These are phyloP conservation scores for Polypedilum vanderplanki DNA, from an alignment of 1,140 invertebrate species.

Conservation along the genomic window DNA sequence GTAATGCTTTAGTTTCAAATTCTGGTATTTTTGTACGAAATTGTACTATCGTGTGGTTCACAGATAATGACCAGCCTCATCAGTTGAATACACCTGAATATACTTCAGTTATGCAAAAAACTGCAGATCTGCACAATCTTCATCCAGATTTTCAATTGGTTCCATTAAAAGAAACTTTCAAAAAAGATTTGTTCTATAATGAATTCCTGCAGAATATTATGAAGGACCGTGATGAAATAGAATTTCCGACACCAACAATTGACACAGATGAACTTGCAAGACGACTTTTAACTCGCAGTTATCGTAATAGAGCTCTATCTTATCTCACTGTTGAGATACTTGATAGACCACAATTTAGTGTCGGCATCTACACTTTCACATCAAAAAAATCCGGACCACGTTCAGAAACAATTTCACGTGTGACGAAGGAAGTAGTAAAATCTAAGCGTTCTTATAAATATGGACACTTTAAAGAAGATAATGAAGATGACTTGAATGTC, in stretches of 20 bases:
- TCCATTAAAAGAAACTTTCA: background rate
- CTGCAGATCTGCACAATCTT: background rate
- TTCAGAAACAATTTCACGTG: background rate
- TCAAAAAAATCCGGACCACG: background rate
- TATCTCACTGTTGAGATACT: background rate
- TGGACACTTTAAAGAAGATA: background rate
- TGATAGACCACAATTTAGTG: background rate
- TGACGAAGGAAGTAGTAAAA: background rate
- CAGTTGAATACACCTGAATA: background rate
- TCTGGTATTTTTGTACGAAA: background rate
- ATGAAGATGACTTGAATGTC: background rate
- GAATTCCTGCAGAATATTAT: background rate
- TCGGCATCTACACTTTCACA: background rate
- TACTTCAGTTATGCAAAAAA: background rate
- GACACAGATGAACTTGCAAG: background rate
- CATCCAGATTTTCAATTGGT: background rate
- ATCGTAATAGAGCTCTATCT: background rate
- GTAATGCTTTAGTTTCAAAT: background rate
- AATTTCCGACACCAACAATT: background rate
- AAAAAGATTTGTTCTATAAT: background rate
- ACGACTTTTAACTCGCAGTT: background rate
- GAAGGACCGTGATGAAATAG: background rate
- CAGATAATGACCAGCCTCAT: background rate
- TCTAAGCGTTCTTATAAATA: background rate
- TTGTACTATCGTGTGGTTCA: background rate